Evolutionary conservation across 2,113 vertebrate genomes (phyloP).

Genomic region (Aptenodytes forsteri): DNA sequence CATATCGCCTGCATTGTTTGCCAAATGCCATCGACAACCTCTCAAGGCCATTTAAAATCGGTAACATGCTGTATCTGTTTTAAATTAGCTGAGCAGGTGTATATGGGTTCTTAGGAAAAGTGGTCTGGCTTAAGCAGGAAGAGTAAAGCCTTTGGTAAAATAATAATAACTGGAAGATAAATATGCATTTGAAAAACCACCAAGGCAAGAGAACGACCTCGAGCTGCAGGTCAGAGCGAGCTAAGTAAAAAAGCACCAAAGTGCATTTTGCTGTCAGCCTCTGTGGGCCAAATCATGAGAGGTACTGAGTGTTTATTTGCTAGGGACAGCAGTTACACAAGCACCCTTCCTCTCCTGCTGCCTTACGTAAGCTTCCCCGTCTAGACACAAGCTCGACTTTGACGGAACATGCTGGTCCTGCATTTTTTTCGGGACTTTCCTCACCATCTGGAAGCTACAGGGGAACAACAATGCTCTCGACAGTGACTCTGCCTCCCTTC

Average conservation of each 20-base stretch:
- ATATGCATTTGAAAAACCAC: not conserved
- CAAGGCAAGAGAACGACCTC: not conserved
- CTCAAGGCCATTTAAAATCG: constrained; percentile 24
- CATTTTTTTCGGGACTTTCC: constrained; percentile 29
- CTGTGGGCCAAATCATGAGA: not conserved
- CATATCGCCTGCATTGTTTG: not conserved
- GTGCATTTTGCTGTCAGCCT: not conserved
- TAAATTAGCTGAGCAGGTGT: constrained; percentile 22
- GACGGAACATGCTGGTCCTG: constrained; percentile 48
- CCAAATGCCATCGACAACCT: constrained; percentile 51
- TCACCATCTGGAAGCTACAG: constrained; percentile 32
- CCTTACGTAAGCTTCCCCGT: constrained; percentile 40
- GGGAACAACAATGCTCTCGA: constrained; percentile 4
- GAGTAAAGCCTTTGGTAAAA: not conserved
- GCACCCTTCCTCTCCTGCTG: constrained; percentile 43
- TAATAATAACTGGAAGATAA: not conserved
- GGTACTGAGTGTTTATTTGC: constrained; percentile 5
- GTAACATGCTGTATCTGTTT: not conserved
- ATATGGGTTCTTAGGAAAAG: constrained; percentile 11
- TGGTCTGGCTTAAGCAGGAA: not conserved
- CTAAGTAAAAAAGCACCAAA: not conserved
- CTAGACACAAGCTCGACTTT: constrained; percentile 54
- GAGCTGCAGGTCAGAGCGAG: not conserved
- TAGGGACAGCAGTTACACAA: constrained; percentile 55
- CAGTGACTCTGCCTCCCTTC: not conserved